Conservation (phyloP, 2,113 vertebrate species). For the Mormyrus iriodes region DNA sequence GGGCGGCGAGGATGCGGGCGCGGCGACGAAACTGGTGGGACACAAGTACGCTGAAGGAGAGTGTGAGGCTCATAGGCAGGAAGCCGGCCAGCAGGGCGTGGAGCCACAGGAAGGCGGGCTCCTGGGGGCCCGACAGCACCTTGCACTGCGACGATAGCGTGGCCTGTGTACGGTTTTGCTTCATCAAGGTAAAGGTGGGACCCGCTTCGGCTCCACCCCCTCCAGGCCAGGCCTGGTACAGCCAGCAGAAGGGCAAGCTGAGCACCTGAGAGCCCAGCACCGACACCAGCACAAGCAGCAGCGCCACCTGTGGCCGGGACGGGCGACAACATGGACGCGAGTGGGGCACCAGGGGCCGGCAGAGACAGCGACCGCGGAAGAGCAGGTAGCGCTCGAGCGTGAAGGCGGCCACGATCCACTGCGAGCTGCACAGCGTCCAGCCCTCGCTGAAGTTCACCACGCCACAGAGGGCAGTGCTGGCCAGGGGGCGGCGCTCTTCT, state of each 20-base stretch:
- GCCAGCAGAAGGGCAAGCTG: conserved; percentile 26
- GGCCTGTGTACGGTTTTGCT: background rate
- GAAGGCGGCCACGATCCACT: conserved; percentile 27
- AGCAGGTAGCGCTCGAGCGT: conserved; percentile 31
- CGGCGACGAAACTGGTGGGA: conserved; percentile 13
- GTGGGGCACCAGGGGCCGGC: background rate
- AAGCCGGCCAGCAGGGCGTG: conserved; percentile 6
- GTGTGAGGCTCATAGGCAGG: conserved; percentile 23
- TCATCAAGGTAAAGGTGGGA: background rate
- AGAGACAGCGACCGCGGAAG: background rate
- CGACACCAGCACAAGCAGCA: conserved; percentile 11
- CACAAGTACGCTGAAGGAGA: conserved; percentile 20
- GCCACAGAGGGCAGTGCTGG: conserved; percentile 1
- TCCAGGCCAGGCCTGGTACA: conserved; percentile 10
- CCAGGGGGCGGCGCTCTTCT: background rate
- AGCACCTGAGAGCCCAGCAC: conserved; percentile 22
- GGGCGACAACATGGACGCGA: background rate
- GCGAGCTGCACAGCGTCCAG: conserved; percentile 26
- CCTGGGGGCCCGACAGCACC: background rate
- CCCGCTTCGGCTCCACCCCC: background rate
- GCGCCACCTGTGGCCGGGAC: conserved; percentile 18
- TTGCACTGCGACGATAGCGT: background rate
- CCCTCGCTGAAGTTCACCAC: conserved; percentile 24
- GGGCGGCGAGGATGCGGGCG: conserved; percentile 14
- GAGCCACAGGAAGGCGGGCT: conserved; percentile 13